These are phyloP conservation scores for Microctenopoma stevenorrisi DNA, from an alignment of 2,797 vertebrate genomes.

Conservation along the genomic window DNA sequence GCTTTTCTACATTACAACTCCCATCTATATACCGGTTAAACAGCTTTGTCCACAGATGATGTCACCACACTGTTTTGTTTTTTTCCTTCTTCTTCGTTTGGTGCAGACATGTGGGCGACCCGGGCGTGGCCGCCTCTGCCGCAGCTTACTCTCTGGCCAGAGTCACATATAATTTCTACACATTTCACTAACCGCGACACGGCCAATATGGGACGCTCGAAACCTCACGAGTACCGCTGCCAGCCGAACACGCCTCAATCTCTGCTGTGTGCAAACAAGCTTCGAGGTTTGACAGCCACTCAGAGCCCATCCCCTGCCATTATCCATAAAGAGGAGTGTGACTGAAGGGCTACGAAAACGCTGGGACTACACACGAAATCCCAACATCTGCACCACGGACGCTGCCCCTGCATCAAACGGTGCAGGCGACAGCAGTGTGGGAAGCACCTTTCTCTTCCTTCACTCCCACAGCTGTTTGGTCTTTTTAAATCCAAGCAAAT, in stretches of 20 bases:
- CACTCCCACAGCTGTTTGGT: conserved; percentile 31
- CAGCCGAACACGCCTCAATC: conserved; percentile 44
- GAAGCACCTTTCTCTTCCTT: conserved; percentile 26
- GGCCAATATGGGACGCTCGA: conserved; percentile 75
- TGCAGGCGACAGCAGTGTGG: conserved; percentile 14
- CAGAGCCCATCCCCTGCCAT: conserved; percentile 52
- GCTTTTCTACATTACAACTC: conserved; percentile 65
- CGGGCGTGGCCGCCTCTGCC: conserved; percentile 71
- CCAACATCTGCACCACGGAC: conserved; percentile 65
- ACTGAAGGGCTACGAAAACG: conserved; percentile 46
- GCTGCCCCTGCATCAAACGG: conserved; percentile 31
- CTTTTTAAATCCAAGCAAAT: conserved; percentile 44
- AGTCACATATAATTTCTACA: conserved; percentile 82
- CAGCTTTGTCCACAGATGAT: conserved; percentile 66
- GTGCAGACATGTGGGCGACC: conserved; percentile 75
- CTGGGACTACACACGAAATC: conserved; percentile 50
- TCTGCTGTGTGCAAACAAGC: conserved; percentile 55
- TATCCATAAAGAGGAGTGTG: conserved; percentile 37
- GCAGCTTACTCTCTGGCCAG: conserved; percentile 76
- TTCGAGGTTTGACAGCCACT: conserved; percentile 60
- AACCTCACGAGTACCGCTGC: conserved; percentile 56
- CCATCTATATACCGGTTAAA: conserved; percentile 67
- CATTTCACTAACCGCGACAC: conserved; percentile 79
- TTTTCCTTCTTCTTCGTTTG: conserved; percentile 9
- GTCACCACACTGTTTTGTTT: conserved; percentile 48